Conservation (phyloP, 2,888 invertebrate species). For the Leptinotarsa rubiginosa region DNA sequence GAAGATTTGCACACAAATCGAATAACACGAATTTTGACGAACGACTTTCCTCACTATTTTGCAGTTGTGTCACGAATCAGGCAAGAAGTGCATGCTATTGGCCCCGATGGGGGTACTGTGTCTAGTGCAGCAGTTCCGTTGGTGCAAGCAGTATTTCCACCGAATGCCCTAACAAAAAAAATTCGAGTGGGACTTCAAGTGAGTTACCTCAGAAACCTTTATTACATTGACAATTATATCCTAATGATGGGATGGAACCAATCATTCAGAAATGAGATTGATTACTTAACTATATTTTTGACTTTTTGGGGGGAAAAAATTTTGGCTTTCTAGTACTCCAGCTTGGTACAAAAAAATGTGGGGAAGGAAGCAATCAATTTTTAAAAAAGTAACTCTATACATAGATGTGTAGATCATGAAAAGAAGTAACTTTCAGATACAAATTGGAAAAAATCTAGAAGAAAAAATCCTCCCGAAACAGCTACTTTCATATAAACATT, state of each 20-base stretch:
- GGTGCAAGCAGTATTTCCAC: constrained; percentile 87
- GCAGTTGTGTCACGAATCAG: constrained; percentile 94
- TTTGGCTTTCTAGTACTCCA: too few relatives aligned
- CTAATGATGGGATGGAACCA: background rate
- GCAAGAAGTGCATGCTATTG: constrained; percentile 97
- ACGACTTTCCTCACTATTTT: constrained; percentile 98
- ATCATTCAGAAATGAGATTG: background rate
- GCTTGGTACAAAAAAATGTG: too few relatives aligned
- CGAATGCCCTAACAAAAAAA: constrained; percentile 97
- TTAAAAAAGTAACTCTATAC: too few relatives aligned
- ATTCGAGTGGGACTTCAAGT: constrained; percentile 97
- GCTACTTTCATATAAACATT: too few relatives aligned
- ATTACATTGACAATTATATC: background rate
- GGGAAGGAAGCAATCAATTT: too few relatives aligned
- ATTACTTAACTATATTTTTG: too few relatives aligned
- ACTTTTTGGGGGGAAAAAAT: too few relatives aligned
- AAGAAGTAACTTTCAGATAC: too few relatives aligned
- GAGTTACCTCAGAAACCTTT: constrained; percentile 37
- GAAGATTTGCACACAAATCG: constrained; percentile 90
- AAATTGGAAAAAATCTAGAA: too few relatives aligned
- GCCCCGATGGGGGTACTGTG: constrained; percentile 97
- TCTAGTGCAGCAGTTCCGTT: constrained; percentile 94
- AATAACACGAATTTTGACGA: constrained; percentile 93
- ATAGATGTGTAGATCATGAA: too few relatives aligned
- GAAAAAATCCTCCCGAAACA: too few relatives aligned